These are phyloP conservation scores for Agrotis clavis DNA, from an alignment of 2,888 invertebrate genomes.

Conservation along the genomic window DNA sequence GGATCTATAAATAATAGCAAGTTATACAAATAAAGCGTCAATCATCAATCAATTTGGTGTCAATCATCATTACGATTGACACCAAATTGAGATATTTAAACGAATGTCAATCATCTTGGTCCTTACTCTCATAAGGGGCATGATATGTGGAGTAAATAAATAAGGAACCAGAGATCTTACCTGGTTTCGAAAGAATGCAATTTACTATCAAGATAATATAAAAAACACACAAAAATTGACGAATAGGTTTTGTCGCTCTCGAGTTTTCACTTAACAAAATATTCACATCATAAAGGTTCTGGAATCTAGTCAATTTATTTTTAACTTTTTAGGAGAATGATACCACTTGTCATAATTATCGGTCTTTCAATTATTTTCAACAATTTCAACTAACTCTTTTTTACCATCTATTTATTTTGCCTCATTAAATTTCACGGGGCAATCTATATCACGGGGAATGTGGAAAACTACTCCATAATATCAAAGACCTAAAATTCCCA, in stretches of 20 bases:
- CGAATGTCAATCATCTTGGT: conserved; percentile 57
- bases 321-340: not conserved
- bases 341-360: not conserved
- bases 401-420: not conserved
- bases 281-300: no score
- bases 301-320: not conserved
- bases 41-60: no score
- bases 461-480: not conserved
- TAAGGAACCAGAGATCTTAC: not conserved
- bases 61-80: conserved; percentile 59
- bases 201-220: no score
- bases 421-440: not conserved
- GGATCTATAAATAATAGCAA: conserved; percentile 47
- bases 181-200: no score
- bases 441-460: not conserved
- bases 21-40: conserved; percentile 37
- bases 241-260: no score
- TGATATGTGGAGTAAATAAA: conserved; percentile 7
- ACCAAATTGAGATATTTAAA: conserved; percentile 49
- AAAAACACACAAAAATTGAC: no score
- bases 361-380: not conserved
- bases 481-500: conserved; percentile 1
- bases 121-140: conserved; percentile 7
- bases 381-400: conserved; percentile 8
- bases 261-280: no score